Conservation (phyloP, 2,113 vertebrate genomes). For the Hyaena hyaena region DNA sequence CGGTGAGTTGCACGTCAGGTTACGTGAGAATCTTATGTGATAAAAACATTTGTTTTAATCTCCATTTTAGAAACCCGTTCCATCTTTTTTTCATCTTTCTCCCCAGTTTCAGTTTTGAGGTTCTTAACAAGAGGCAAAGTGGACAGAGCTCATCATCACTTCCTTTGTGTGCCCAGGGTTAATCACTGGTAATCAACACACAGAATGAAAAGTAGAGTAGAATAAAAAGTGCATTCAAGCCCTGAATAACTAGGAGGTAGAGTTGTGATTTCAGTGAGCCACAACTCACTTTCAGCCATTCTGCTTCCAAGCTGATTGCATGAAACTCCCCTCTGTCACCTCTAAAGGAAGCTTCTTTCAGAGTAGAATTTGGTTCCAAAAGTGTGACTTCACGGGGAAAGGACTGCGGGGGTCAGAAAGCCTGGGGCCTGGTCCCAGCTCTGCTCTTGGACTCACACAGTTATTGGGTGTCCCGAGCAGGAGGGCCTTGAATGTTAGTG, state of each 20-base stretch:
- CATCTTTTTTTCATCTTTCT: not conserved
- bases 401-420: not conserved
- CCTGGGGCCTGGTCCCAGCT: not conserved
- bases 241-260: not conserved
- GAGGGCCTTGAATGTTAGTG: not conserved
- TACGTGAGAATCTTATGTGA: fast-evolving
- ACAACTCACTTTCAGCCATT: not conserved
- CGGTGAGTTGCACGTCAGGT: constrained; percentile 85
- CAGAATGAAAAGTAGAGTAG: not conserved
- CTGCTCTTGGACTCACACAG: not conserved
- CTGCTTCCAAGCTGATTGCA: not conserved
- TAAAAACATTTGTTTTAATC: not conserved
- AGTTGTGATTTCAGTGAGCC: not conserved
- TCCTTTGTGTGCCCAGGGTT: not conserved
- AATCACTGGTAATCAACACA: not conserved
- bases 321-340: not conserved
- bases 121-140: not conserved
- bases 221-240: not conserved
- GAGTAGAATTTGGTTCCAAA: not conserved
- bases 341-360: not conserved
- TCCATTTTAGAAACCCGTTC: not conserved
- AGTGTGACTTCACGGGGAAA: not conserved
- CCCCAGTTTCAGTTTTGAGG: not conserved
- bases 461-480: not conserved
- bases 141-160: not conserved